phyloP scores from a whole-genome alignment of 2,888 invertebrate genomes.

The Fissipunctia ypsillon region DNA sequence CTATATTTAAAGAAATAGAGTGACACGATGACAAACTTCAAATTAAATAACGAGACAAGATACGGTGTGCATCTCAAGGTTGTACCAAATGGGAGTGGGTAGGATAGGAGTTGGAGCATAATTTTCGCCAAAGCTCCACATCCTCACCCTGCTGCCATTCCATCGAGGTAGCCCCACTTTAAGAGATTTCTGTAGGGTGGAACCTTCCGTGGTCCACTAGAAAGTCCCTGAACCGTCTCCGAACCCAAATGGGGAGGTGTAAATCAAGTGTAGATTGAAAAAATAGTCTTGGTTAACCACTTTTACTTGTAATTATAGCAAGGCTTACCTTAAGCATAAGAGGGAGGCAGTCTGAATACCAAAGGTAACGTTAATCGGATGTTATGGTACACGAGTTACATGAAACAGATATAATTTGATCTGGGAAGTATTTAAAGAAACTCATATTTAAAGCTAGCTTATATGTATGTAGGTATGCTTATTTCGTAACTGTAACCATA shows the following conservation, averaged over 20 bases:
- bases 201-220: too few species aligned
- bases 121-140: background rate
- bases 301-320: background rate
- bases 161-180: background rate
- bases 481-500: slow-evolving; percentile 27
- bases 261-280: background rate
- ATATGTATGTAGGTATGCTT: slow-evolving; percentile 5
- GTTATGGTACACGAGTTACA: background rate
- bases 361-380: background rate
- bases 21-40: too few species aligned
- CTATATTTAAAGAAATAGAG: too few species aligned
- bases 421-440: slow-evolving; percentile 1
- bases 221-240: too few species aligned
- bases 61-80: too few species aligned
- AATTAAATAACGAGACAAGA: too few species aligned
- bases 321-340: too few species aligned
- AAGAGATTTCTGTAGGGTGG: too few species aligned
- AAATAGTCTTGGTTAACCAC: background rate
- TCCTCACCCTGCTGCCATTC: background rate
- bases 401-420: background rate
- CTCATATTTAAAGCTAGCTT: background rate
- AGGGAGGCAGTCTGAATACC: background rate
- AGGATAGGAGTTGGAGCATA: too few species aligned
- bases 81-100: too few species aligned
- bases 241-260: too few species aligned